phyloP scores from a whole-genome alignment of 2,113 vertebrate species.

The Lycocorax pyrrhopterus region DNA sequence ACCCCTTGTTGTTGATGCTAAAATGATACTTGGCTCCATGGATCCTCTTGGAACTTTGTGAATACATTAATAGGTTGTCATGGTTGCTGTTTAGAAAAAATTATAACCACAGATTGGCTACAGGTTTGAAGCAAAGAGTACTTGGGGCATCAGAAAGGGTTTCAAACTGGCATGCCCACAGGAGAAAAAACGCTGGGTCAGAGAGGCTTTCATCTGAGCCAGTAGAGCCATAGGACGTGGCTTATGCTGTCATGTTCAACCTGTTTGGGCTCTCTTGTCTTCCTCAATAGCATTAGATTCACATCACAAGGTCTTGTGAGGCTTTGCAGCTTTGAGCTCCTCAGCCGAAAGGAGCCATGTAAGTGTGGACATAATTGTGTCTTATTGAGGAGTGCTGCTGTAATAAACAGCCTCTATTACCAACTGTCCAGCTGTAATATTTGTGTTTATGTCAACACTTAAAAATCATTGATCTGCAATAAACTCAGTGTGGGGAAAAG shows the following conservation, averaged over 20 bases:
- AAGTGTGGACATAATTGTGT: slow-evolving; percentile 21
- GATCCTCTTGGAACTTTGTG: not conserved
- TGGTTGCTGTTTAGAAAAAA: not conserved
- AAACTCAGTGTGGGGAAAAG: not conserved
- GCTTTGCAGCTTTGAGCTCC: not conserved
- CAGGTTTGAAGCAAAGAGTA: not conserved
- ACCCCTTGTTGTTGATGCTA: not conserved
- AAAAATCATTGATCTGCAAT: slow-evolving; percentile 53
- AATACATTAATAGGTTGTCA: not conserved
- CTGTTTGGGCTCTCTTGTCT: not conserved
- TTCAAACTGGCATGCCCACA: not conserved
- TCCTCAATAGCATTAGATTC: not conserved
- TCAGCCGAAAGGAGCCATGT: not conserved
- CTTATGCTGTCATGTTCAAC: not conserved
- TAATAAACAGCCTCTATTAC: slow-evolving; percentile 29
- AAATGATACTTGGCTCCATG: not conserved
- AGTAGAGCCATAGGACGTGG: not conserved
- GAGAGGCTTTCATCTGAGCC: not conserved
- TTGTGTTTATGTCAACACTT: slow-evolving; percentile 59
- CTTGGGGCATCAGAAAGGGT: not conserved
- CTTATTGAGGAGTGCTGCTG: not conserved
- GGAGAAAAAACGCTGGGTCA: not conserved
- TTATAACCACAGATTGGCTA: not conserved
- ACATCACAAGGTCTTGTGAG: not conserved
- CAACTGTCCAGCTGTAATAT: slow-evolving; percentile 26